A percentile compares a stretch with the other conserved stretches of the same genome.
phyloP scores from a whole-genome alignment of 2,113 vertebrate genomes.

The Sorex araneus region DNA sequence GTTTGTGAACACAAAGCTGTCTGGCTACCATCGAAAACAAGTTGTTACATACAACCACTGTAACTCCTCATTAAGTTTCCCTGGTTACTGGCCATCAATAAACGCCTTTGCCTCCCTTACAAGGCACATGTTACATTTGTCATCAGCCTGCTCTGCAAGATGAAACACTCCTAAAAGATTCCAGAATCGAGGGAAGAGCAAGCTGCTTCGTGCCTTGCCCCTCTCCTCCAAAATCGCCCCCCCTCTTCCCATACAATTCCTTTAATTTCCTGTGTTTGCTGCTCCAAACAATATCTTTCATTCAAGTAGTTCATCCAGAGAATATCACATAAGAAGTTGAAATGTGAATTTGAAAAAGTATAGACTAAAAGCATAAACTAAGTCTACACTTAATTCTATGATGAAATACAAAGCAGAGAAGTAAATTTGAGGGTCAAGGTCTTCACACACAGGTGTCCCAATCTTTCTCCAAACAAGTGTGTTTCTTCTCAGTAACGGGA shows the following conservation, averaged over 20 bases:
- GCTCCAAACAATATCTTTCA: not conserved
- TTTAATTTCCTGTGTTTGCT: slow-evolving; percentile 1
- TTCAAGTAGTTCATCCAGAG: not conserved
- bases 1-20: slow-evolving; percentile 8
- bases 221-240: not conserved
- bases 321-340: slow-evolving; percentile 17
- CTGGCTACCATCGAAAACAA: slow-evolving; percentile 63
- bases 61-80: slow-evolving; percentile 78
- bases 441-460: slow-evolving; percentile 17
- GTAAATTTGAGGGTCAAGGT: not conserved
- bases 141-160: not conserved
- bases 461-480: slow-evolving; percentile 60
- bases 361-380: not conserved
- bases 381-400: slow-evolving; percentile 56
- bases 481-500: slow-evolving; percentile 45
- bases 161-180: slow-evolving; percentile 1
- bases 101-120: slow-evolving; percentile 57
- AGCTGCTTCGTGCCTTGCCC: not conserved
- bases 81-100: slow-evolving; percentile 53
- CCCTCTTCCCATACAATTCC: not conserved
- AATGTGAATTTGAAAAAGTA: slow-evolving; percentile 39
- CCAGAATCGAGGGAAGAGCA: not conserved
- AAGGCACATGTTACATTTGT: slow-evolving; percentile 63
- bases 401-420: not conserved
- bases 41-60: slow-evolving; percentile 63